Percentiles rank a stretch among this genome's conserved stretches.
These are phyloP conservation scores for Plebejus anna DNA, from an alignment of 2,888 invertebrate genomes.

Conservation along the genomic window DNA sequence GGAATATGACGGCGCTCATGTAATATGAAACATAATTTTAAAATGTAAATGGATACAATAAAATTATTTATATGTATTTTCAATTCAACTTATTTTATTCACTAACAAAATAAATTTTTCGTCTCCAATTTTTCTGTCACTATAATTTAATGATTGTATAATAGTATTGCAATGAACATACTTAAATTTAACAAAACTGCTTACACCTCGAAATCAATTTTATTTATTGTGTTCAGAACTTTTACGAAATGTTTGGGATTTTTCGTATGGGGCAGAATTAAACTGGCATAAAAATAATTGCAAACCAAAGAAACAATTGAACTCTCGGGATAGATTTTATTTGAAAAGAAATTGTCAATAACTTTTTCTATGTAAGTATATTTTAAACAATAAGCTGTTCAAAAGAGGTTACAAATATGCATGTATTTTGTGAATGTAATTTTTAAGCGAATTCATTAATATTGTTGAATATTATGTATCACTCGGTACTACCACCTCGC, in stretches of 20 bases:
- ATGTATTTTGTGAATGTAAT: constrained; percentile 1
- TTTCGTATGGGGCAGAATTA: neutral
- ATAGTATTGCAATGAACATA: neutral
- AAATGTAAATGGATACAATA: neutral
- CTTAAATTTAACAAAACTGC: neutral
- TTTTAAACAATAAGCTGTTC: neutral
- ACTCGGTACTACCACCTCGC: neutral
- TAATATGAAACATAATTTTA: neutral
- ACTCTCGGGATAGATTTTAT: neutral
- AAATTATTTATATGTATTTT: too few relatives aligned
- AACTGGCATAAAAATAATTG: constrained; percentile 2
- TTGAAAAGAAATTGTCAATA: neutral
- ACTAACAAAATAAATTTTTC: neutral
- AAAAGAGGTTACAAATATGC: neutral
- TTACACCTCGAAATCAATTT: neutral
- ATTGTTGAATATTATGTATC: constrained; percentile 13
- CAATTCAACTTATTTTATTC: neutral
- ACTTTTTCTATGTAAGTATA: neutral
- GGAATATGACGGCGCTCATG: neutral
- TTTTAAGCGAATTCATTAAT: neutral
- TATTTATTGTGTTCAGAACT: neutral
- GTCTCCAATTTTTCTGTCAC: neutral
- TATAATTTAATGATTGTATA: neutral
- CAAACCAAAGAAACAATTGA: constrained; percentile 9
- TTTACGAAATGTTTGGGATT: neutral